These are phyloP conservation scores for Xanthia togata DNA, from an alignment of 2,888 invertebrate species.

Conservation along the genomic window DNA sequence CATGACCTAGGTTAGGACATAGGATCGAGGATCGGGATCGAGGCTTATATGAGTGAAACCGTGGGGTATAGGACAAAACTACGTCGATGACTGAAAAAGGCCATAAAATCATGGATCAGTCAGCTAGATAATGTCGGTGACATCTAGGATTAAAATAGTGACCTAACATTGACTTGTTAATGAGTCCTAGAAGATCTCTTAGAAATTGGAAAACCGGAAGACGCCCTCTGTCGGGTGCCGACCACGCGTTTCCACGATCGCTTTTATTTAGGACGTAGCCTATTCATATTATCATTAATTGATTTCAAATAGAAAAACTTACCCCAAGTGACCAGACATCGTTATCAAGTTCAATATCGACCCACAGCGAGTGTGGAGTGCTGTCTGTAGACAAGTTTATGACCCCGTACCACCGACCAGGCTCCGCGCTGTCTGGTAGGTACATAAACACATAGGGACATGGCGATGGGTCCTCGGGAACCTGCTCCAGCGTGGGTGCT, in stretches of 20 bases:
- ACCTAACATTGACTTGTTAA: too few relatives aligned
- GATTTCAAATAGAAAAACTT: slow-evolving; percentile 14
- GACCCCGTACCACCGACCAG: slow-evolving; percentile 91
- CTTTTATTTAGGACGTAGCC: too few relatives aligned
- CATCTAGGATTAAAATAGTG: neutral
- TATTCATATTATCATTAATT: neutral
- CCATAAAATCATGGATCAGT: neutral
- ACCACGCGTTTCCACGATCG: neutral
- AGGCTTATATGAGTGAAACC: too few relatives aligned
- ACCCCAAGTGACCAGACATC: slow-evolving; percentile 77
- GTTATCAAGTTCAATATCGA: slow-evolving; percentile 90
- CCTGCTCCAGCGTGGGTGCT: slow-evolving; percentile 76
- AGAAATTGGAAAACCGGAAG: neutral
- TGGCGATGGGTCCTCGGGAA: slow-evolving; percentile 81
- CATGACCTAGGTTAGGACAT: too few relatives aligned
- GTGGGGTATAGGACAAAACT: neutral
- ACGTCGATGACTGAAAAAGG: neutral
- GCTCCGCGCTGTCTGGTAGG: slow-evolving; percentile 87
- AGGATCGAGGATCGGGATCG: too few relatives aligned
- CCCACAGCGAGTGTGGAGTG: slow-evolving; percentile 90
- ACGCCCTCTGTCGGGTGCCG: neutral
- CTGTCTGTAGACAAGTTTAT: slow-evolving; percentile 90
- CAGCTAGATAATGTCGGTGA: neutral
- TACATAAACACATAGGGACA: slow-evolving; percentile 91
- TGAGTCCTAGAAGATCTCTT: neutral